Base-by-base conservation (phyloP, 2,888 invertebrate genomes). In the Plutella xylostella region DNA sequence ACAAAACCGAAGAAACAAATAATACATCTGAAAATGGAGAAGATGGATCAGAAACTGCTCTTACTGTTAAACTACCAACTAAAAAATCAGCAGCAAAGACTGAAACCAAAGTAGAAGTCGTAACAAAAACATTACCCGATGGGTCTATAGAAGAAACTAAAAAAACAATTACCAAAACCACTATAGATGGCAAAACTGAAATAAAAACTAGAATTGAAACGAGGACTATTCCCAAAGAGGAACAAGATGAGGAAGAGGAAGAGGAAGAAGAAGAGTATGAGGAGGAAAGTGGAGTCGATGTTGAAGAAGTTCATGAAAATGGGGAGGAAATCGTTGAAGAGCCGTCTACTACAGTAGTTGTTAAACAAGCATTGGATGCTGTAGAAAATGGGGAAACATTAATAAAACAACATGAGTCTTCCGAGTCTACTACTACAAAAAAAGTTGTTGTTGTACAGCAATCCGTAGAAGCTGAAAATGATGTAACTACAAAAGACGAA, bases 111-210 rank as follows among this genome's bases (percentile, higher is more conserved):
- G 78, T 83, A 17, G 80, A 83, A 61, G 71, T 79, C 19, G 62
- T 65, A 3, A 72, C 70, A 51, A 79, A 70, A 55, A 58, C 62
- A 53, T 60, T 79, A 49, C 72, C 82, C 0, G 78, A 83, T 61
- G 83, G 82, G 1, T 63, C 68, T 20, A 51, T 71, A 15, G 72
- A 82, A 55, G 83, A 83, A 66, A 57, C 70, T 2, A 82, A 76
- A 61, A 80, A 69, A 19, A 83, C 83, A 9, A 83, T 66, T 34
- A 83, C 80, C 31, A 80, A 64, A 60, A 82, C 79, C 2, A 83
- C 76, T 5, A 61, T 73, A 43, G 77, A 83, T 51, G 83, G 83
- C 12, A 79, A 66, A 55, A 79, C 77, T 21, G 75, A 78, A 60
- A 79, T 75, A 14, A 66, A 63, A 53, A 80, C 79, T 6, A 73